These are phyloP conservation scores for Apistogramma diplotaenia DNA, from an alignment of 2,113 vertebrate species.

Conservation along the genomic window DNA sequence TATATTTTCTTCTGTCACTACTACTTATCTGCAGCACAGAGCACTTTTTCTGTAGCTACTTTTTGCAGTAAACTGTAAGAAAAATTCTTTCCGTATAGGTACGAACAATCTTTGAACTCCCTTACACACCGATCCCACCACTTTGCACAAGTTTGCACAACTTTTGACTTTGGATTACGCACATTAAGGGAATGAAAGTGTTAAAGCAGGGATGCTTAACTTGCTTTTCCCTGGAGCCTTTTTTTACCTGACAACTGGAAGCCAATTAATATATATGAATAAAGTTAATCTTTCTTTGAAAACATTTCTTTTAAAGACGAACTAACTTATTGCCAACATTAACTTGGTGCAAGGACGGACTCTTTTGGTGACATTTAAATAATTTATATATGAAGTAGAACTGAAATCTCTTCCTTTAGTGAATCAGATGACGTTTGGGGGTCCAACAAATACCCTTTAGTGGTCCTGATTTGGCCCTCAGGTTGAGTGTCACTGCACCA, in stretches of 20 bases:
- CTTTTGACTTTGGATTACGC: not conserved
- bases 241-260: too few species aligned
- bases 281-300: too few species aligned
- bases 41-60: not conserved
- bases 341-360: not conserved
- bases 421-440: too few species aligned
- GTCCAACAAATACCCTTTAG: too few species aligned
- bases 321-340: not conserved
- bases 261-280: not conserved
- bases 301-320: not conserved
- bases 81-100: not conserved
- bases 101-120: not conserved
- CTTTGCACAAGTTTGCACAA: not conserved
- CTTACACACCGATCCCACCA: not conserved
- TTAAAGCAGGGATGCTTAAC: not conserved
- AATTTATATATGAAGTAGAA: too few species aligned
- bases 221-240: not conserved
- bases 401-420: too few species aligned
- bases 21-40: conserved; percentile 2
- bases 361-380: not conserved
- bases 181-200: not conserved
- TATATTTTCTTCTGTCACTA: not conserved
- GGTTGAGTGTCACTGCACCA: not conserved
- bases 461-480: not conserved
- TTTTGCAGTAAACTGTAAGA: not conserved